phyloP scores from a whole-genome alignment of 2,797 vertebrate genomes.

The Esox masquinongy region DNA sequence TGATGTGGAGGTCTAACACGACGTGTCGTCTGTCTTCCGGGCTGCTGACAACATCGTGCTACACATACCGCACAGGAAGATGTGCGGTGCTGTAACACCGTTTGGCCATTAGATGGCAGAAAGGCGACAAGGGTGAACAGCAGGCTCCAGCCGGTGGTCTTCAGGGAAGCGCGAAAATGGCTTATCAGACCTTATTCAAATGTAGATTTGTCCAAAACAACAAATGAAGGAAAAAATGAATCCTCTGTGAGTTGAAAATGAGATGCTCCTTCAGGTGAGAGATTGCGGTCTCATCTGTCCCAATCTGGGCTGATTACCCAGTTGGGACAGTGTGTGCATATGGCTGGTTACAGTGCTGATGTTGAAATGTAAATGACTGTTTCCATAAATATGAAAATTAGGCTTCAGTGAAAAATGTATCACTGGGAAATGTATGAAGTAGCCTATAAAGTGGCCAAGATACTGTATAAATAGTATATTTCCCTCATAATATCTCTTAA shows the following conservation, averaged over 20 bases:
- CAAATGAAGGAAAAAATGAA: not conserved
- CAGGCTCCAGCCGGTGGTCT: not conserved
- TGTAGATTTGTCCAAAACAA: not conserved
- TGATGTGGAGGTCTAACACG: not conserved
- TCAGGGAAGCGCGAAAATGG: not conserved
- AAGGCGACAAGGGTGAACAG: slow-evolving; percentile 17
- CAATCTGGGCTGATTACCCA: not conserved
- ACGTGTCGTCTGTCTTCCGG: not conserved
- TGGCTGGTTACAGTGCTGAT: not conserved
- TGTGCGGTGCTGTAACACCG: not conserved
- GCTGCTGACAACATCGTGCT: not conserved
- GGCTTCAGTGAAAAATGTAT: not conserved
- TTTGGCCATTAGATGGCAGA: slow-evolving; percentile 45
- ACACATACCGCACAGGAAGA: not conserved
- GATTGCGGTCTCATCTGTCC: slow-evolving; percentile 7
- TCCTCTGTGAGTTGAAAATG: not conserved
- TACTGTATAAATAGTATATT: not conserved
- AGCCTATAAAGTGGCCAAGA: not conserved
- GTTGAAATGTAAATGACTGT: not conserved
- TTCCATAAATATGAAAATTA: not conserved
- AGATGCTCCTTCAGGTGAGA: not conserved
- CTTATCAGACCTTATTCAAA: slow-evolving; percentile 5
- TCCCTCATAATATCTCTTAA: too few relatives aligned
- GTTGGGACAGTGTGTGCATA: not conserved
- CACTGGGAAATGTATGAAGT: too few relatives aligned